Evolutionary conservation across 2,113 vertebrate genomes (phyloP), one percentile per base, ranked within the genome.

Genomic region (Myotis brandtii): DNA sequence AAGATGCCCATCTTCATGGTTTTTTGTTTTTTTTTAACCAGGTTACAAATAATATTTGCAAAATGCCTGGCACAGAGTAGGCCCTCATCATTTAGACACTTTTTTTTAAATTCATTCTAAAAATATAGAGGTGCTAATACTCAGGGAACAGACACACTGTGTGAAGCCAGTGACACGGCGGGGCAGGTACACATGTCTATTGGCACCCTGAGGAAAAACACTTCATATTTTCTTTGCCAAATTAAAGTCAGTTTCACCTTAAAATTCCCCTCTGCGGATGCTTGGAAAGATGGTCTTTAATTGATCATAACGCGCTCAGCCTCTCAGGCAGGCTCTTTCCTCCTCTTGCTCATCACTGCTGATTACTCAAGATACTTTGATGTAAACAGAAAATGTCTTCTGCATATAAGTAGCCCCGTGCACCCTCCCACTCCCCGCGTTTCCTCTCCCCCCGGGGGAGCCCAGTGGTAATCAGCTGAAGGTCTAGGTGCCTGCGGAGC

Each of bases 351-450:
- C 96, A 97, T 98, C 97, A 97, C 64, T 13, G 91, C 96, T 98
- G 97, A 98, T 98, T 97, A 91, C 97, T 95, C 11, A 30, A 97
- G 97, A 93, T 95, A 85, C 76, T 93, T 97, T 96, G 91, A 85
- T 86, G 91, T 95, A 93, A 96, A 97, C 95, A 97, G 94, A 88
- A 89, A 79, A 93, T 70, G 91, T 48, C 59, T 97, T 16, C 93
- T n/a, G 79, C 95, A 84, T 96, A 94, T 93, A 96, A 97, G 97
- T 48, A 96, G 86, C 73, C 43, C n/a, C 69, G 52, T 20, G 40
- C 50, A 4, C 81, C 52, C 40, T 16, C 73, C 54, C 6, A 0
- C 30, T 10, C 17, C 6, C 50, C 9, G 8, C 12, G 10, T 23
- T 46, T 27, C 64, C 54, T 62, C 56, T 23, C 66, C 69, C 69